These are phyloP conservation scores for Heteromurus nitidus DNA, from an alignment of 2,888 invertebrate species.

Conservation along the genomic window DNA sequence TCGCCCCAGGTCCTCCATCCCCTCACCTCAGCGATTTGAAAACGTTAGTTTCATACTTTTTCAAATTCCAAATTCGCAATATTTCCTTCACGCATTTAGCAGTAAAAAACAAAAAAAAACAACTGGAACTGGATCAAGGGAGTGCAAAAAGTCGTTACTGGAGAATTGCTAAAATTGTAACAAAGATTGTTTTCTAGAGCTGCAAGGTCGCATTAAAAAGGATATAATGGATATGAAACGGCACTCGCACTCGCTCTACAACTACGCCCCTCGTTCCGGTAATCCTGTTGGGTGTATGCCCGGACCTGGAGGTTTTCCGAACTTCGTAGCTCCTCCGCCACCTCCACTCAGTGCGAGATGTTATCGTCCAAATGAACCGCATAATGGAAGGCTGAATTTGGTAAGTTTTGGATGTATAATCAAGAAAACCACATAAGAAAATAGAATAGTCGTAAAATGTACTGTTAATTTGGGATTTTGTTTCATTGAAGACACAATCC, in stretches of 20 bases:
- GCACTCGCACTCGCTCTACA: neutral
- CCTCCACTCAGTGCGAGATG: neutral
- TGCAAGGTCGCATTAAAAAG: no score
- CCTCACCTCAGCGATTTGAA: no score
- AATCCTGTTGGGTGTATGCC: neutral
- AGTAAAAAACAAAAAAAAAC: no score
- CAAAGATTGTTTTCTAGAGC: no score
- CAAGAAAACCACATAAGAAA: neutral
- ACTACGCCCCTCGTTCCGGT: neutral
- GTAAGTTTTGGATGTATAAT: neutral
- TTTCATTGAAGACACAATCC: conserved; percentile 10
- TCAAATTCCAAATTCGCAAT: no score
- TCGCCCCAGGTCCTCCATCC: no score
- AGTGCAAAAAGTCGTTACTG: no score
- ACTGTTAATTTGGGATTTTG: neutral
- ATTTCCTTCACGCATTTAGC: no score
- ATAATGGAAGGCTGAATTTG: conserved; percentile 19
- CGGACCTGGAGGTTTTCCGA: conserved; percentile 30
- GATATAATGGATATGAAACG: neutral
- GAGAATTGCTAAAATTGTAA: no score
- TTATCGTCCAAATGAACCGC: neutral
- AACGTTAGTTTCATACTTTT: no score
- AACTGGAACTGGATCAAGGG: no score
- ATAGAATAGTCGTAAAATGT: neutral
- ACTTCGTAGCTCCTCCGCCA: neutral